Base-by-base conservation (phyloP, 2,797 vertebrate species). In the Heliangelus exortis region DNA sequence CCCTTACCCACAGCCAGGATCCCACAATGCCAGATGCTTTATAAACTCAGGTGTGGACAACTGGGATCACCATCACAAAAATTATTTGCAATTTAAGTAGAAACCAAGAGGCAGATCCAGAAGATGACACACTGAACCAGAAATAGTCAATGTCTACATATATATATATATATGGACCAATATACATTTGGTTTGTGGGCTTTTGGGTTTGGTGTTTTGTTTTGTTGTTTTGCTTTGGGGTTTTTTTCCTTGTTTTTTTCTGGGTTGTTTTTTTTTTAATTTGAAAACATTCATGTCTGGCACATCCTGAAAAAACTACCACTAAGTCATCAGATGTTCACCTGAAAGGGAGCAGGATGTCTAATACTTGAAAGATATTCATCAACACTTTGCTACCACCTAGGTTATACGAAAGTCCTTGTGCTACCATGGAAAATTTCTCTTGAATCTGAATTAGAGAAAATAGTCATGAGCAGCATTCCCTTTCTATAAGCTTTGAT, bases 401-500 rank as follows among this genome's bases (percentile, higher is more conserved):
- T 3, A 19, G 26, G 34, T 68, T 72, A 79, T 15, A 73, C 31
- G n/a, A 5, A 59, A 79, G 19, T 41, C 29, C 29, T 86, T 31
- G 39, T 12, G 26, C 51, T 87, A 62, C 51, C 45, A 21, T 0
- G 45, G 21, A 68, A 33, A 68, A 41, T 22, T 1, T 18, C 13
- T 75, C 91, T 74, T 39, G 5, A 66, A 81, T 55, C 48, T 36
- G 15, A 55, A 55, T 68, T 51, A 51, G 34, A 90, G 16, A 61
- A 62, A 84, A 68, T 4, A 58, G 33, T 86, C 88, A 55, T 0
- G 3, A 92, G 89, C 36, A 66, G 50, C 23, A 77, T 59, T 74
- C 63, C 77, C 54, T 65, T 82, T 82, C 51, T 36, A 29, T 48
- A 65, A 71, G 80, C 87, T 92, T 95, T 90, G 86, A 94, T 95